These are phyloP conservation scores for Origma solitaria DNA, from an alignment of 2,113 vertebrate genomes.

Conservation along the genomic window DNA sequence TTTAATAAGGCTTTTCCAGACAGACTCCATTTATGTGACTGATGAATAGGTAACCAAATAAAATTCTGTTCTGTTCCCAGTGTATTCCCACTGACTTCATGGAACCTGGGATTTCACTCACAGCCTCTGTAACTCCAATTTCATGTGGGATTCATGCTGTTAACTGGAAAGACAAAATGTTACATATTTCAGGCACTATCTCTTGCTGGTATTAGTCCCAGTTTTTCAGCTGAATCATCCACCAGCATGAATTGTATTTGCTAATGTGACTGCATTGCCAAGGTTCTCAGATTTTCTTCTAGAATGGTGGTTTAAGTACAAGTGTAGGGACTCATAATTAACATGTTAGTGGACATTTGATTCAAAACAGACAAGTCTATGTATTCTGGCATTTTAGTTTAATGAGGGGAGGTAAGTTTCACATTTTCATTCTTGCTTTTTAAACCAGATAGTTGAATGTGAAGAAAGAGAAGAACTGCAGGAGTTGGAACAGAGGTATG, in stretches of 20 bases:
- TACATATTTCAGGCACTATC: not conserved
- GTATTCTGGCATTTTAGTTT: not conserved
- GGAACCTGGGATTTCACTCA: not conserved
- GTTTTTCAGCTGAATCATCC: not conserved
- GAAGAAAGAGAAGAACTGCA: slow-evolving; percentile 64
- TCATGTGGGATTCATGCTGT: not conserved
- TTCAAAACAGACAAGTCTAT: not conserved
- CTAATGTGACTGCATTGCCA: not conserved
- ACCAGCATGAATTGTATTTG: not conserved
- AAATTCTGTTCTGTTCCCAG: not conserved
- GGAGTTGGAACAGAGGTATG: slow-evolving; percentile 75
- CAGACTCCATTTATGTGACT: not conserved
- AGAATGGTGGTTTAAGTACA: not conserved
- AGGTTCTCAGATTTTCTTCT: not conserved
- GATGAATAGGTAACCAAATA: not conserved
- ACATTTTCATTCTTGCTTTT: not conserved
- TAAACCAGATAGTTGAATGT: slow-evolving; percentile 71
- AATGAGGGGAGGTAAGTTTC: not conserved
- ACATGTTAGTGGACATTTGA: not conserved
- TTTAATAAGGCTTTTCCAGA: not conserved
- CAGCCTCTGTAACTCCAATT: not conserved
- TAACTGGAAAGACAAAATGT: not conserved
- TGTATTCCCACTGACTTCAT: not conserved
- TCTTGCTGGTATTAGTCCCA: not conserved
- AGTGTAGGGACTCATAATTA: not conserved